A percentile compares a stretch with the other conserved stretches of the same genome.
Conservation (phyloP, 2,888 invertebrate species). For the Acrocyrtus sp. region DNA sequence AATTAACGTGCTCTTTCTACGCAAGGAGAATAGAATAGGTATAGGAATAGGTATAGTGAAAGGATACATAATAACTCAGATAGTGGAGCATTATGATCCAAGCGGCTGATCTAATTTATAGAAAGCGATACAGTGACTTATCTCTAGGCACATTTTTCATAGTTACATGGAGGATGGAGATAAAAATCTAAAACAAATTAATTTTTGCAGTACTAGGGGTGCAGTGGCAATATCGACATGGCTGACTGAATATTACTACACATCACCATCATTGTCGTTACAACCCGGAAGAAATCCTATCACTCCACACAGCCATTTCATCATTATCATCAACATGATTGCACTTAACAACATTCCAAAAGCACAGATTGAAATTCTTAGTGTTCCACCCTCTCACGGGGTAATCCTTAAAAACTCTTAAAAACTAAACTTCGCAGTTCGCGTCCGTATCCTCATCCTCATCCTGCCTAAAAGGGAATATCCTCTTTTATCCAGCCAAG, state of each 20-base stretch:
- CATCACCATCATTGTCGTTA: too few relatives aligned
- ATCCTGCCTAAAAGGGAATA: background rate
- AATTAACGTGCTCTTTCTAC: too few relatives aligned
- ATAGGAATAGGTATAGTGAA: too few relatives aligned
- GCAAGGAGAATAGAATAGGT: too few relatives aligned
- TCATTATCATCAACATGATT: background rate
- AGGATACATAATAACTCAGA: too few relatives aligned
- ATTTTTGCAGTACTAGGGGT: background rate
- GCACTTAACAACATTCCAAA: background rate
- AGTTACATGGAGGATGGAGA: background rate
- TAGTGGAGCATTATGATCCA: background rate
- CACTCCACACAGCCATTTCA: background rate
- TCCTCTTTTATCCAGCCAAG: background rate
- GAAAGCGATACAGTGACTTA: background rate
- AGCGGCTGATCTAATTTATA: background rate
- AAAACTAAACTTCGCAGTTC: background rate
- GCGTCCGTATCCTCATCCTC: too few relatives aligned
- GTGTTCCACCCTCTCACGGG: background rate
- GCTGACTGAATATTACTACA: slow-evolving; percentile 6
- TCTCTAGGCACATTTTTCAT: background rate
- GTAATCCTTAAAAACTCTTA: background rate
- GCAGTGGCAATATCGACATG: slow-evolving; percentile 1
- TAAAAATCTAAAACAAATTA: slow-evolving; percentile 16
- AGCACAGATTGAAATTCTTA: background rate
- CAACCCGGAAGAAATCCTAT: slow-evolving; percentile 3